Evolutionary conservation across 92 coral and sea anemone species (phyloP).

Genomic region (Montipora capitata): DNA sequence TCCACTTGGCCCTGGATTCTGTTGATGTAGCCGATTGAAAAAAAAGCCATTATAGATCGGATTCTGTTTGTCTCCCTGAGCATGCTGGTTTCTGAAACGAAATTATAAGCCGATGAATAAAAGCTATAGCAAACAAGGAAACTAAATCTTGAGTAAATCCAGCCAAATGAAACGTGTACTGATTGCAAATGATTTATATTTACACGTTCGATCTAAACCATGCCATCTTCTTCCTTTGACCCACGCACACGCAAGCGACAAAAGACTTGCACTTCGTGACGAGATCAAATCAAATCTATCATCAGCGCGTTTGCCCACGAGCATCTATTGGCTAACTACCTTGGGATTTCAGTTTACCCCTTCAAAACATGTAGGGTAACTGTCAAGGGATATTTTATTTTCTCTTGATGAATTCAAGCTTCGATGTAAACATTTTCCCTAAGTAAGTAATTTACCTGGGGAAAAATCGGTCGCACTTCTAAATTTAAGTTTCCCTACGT

Average conservation of each 20-base stretch:
- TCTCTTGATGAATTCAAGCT: too few species aligned
- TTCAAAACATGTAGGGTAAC: too few species aligned
- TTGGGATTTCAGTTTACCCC: too few species aligned
- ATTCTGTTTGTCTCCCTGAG: constrained; percentile 14
- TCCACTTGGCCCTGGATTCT: constrained; percentile 28
- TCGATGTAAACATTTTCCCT: too few species aligned
- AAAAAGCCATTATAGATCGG: constrained; percentile 13
- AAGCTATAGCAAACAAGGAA: not conserved
- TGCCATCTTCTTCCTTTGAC: constrained; percentile 23
- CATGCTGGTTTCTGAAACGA: constrained; percentile 23
- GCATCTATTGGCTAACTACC: too few species aligned
- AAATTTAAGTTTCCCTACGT: too few species aligned
- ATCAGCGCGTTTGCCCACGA: too few species aligned
- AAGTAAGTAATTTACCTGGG: too few species aligned
- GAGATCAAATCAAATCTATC: too few species aligned
- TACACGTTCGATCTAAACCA: constrained; percentile 26
- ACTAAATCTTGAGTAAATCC: not conserved
- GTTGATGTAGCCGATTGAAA: constrained; percentile 21
- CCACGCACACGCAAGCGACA: constrained; percentile 12
- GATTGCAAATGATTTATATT: constrained; percentile 30
- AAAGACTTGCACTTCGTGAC: constrained; percentile 22
- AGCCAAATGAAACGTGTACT: constrained; percentile 26
- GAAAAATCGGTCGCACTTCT: too few species aligned
- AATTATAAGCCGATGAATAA: constrained; percentile 11
- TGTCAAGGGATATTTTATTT: too few species aligned